phyloP scores from a whole-genome alignment of 2,888 invertebrate genomes.

The Bombylius discolor region DNA sequence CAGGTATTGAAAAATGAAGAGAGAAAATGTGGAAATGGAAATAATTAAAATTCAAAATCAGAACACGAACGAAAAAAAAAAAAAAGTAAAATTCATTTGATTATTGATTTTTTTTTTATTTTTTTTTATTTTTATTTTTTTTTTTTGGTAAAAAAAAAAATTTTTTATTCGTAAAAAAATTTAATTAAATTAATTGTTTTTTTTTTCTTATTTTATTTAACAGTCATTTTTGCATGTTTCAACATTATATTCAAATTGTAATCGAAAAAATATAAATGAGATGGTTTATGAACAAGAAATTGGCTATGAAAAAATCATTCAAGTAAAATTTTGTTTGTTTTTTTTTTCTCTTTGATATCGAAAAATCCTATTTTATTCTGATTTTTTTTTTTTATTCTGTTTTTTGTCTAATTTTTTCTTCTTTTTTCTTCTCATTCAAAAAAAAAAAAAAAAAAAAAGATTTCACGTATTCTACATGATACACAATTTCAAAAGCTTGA shows the following conservation, averaged over 20 bases:
- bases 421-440: background rate
- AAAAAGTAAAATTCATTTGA: too few relatives aligned
- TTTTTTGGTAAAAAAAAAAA: too few relatives aligned
- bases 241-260: constrained; percentile 37
- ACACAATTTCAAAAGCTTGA: constrained; percentile 31
- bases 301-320: constrained; percentile 37
- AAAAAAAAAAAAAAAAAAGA: constrained; percentile 16
- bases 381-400: too few relatives aligned
- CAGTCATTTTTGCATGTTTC: constrained; percentile 36
- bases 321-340: constrained; percentile 21
- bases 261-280: constrained; percentile 33
- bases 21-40: too few relatives aligned
- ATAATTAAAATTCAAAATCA: too few relatives aligned
- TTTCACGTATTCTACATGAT: constrained; percentile 33
- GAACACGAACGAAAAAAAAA: too few relatives aligned
- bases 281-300: constrained; percentile 36
- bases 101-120: too few relatives aligned
- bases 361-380: background rate
- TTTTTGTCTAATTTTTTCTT: background rate
- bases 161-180: too few relatives aligned
- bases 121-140: too few relatives aligned
- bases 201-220: constrained; percentile 8
- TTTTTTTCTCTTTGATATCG: background rate
- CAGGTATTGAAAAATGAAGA: background rate
- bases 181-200: too few relatives aligned